Evolutionary conservation across 2,797 vertebrate genomes (phyloP).

Genomic region (Parambassis ranga): DNA sequence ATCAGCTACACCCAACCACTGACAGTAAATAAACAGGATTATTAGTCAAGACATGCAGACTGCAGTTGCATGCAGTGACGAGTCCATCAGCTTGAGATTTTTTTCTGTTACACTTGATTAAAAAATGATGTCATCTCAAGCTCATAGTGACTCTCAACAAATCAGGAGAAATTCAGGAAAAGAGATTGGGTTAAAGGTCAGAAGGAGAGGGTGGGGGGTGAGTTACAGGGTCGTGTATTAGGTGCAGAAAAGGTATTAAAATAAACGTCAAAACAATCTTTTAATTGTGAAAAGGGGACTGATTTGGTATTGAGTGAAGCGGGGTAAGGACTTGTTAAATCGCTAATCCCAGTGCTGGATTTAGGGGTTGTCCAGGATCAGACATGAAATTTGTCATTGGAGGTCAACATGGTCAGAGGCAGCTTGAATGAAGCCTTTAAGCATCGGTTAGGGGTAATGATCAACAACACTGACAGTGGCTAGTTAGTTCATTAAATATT

Average conservation of each 20-base stretch:
- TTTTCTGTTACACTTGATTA: too few relatives aligned
- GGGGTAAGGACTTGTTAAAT: slow-evolving; percentile 31
- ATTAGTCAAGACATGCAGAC: background rate
- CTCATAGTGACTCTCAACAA: background rate
- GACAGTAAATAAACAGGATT: slow-evolving; percentile 5
- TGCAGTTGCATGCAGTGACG: slow-evolving; percentile 33
- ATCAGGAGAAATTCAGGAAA: slow-evolving; percentile 11
- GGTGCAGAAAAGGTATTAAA: background rate
- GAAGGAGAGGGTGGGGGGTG: too few relatives aligned
- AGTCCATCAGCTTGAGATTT: slow-evolving; percentile 35
- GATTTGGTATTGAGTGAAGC: slow-evolving; percentile 26
- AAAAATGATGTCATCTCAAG: slow-evolving; percentile 29
- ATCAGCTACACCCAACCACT: slow-evolving; percentile 6
- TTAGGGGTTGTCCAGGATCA: slow-evolving; percentile 25
- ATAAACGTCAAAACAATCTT: background rate
- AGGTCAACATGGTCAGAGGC: background rate
- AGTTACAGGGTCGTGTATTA: too few relatives aligned
- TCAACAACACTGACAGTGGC: slow-evolving; percentile 26
- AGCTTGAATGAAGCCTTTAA: slow-evolving; percentile 36
- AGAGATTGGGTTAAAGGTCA: slow-evolving; percentile 13
- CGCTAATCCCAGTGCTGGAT: slow-evolving; percentile 15
- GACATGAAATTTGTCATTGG: slow-evolving; percentile 5
- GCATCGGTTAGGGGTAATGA: slow-evolving; percentile 15
- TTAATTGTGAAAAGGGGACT: slow-evolving; percentile 7
- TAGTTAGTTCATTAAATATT: slow-evolving; percentile 25